A percentile compares a stretch with the other conserved stretches of the same genome.
Evolutionary conservation across 2,113 vertebrate genomes (phyloP).

Genomic region (Trachemys scripta): DNA sequence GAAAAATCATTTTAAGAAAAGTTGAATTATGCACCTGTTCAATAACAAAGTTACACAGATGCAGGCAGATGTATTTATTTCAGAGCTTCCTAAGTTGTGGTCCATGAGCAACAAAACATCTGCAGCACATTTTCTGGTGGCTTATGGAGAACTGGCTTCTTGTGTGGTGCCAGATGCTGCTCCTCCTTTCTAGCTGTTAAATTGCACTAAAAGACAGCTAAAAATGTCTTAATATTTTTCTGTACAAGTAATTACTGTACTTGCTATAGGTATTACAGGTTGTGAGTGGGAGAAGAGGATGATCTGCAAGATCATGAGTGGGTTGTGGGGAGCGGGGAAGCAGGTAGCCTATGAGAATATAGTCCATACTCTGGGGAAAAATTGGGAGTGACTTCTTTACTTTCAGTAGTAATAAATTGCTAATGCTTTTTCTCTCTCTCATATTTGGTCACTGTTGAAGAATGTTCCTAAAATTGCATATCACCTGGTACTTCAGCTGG

Average conservation of each 20-base stretch:
- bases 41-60: background rate
- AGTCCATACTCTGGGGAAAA: too few relatives aligned
- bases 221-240: background rate
- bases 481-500: background rate
- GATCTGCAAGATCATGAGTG: background rate
- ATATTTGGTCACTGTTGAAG: background rate
- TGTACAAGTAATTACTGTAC: background rate
- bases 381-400: too few relatives aligned
- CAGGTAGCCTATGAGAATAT: too few relatives aligned
- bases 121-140: background rate
- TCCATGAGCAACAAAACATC: background rate
- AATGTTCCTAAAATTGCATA: background rate
- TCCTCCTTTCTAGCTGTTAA: background rate
- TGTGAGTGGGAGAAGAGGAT: background rate
- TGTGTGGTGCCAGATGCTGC: rapidly evolving
- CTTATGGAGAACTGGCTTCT: background rate
- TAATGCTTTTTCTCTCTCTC: too few relatives aligned
- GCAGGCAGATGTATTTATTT: background rate
- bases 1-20: background rate
- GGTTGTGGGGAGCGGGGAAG: background rate
- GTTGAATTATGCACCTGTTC: background rate
- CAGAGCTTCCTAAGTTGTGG: background rate
- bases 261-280: background rate
- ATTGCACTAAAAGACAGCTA: background rate
- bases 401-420: too few relatives aligned